Base-by-base conservation (phyloP, 2,888 invertebrate genomes). In the Thereva unica region DNA sequence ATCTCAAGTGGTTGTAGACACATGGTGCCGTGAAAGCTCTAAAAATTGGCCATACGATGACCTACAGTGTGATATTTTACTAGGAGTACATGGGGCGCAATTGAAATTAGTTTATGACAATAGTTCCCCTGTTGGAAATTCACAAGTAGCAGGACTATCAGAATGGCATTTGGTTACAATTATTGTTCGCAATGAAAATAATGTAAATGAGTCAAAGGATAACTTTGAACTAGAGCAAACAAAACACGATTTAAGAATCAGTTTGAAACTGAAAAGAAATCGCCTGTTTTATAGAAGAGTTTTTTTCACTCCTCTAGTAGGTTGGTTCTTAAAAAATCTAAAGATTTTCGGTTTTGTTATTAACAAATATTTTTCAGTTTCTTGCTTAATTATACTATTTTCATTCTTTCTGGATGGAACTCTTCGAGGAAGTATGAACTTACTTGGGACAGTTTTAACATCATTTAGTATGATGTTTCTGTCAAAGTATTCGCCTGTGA, bases 21-120 rank as follows among this genome's bases (percentile, higher is more conserved):
- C 75, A 3, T 80, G 79, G 79, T 80, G 80, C 61, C 12, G 74
- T 38, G 75, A 79, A 68, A 71, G 70, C 0, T 71, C 73, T 12
- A 69, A 70, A 9, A 75, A 78, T 70, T 80, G 80, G 80, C 80
- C 80, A 23, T 74, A 74, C 47, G 80, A 80, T 66, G 72, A 72
- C 9, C 68, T 77, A 8, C 69, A 70, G 5, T 80, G 80, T 59
- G 74, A 75, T n/a, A 72, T 80, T 4, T 66, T 73, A 7, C 47
- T 80, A 45, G 76, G 77, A 56, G n/a, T 38, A 9, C 40, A 55
- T 49, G 50, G 49, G 4, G 35, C 42, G 8, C 5, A 12, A 4
- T 9, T 67, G 5, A 56, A 55, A 35, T 40, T 67, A 38, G 38
- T 67, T 10, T 45, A 67, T 10, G 63, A 63, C 44, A 61, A 54